Evolutionary conservation across 2,113 vertebrate genomes (phyloP), one percentile per base, ranked within the genome.

Genomic region (Delphinapterus leucas): DNA sequence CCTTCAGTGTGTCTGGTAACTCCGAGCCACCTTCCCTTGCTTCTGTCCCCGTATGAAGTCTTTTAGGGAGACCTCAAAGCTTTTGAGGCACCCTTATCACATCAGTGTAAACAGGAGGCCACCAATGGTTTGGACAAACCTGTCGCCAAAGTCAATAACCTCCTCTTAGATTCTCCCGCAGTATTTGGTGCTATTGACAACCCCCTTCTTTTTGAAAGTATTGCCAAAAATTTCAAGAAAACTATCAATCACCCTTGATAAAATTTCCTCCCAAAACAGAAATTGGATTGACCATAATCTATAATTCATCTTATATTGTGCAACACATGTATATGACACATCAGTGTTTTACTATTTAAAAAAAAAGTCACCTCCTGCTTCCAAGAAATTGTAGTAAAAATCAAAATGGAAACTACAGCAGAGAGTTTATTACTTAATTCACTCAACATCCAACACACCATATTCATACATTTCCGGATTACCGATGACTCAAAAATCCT

Each of bases 311-410:
- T 60, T 38, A 49, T 28, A 21, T 26, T 63, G 3, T 23, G 80
- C 36, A 55, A 55, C 6, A 63, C 0, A n/a, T n/a, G 10, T 23
- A 55, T 14, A 63, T 65, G 28, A 44, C 11, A 91, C 68, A 86
- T 76, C 36, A 21, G 74, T 28, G 58, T 65, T 49, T 68, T 13
- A 11, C 26, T 60, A 68, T 38, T 71, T 55, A 77, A 55, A 67
- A 74, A 65, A 67, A 74, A 76, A 47, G 33, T n/a, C 58, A 74
- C 25, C 31, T 63, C 13, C 49, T 81, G 70, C 41, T 81, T 85
- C 67, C 26, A 95, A 94, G n/a, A 25, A 94, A 74, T 28, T 73
- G 15, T 60, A 49, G 70, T 53, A 68, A 93, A 93, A 95, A 68
- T n/a, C 6, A 88, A 90, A 96, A 83, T 41, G 20, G 81, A 95